Evolutionary conservation across 2,888 invertebrate species (phyloP), one percentile per base, ranked within the genome.

Genomic region (Eupithecia insigniata): DNA sequence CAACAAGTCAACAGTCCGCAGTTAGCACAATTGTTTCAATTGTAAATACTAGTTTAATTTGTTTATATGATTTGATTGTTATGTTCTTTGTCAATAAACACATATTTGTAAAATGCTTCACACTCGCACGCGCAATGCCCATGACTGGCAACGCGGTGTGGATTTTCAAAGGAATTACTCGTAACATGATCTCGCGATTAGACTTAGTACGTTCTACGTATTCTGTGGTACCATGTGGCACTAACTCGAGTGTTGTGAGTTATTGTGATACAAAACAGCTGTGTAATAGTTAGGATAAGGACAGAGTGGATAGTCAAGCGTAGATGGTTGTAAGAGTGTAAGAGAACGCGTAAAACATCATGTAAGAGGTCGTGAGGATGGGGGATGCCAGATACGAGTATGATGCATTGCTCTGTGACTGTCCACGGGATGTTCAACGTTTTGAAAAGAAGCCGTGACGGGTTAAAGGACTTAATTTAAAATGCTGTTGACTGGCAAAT

Each of bases 151-250:
- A 14, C 1, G 55, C 55, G 55, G 22, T 55, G 55, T 55, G 5
- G 36, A 12, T 77, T 77, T 76, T 67, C 73, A 75, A 78, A 75
- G 75, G 76, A 71, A 75, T 73, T 76, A 72, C 72, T 70, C 34
- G 76, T 75, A 79, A 80, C 75, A 70, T 70, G 80, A 80, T 78
- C 75, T 65, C 18, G 66, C 73, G 78, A 82, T 80, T 77, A 79
- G 67, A 78, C 77, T 62, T 62, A 67, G 67, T 72, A 61, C 69
- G 58, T 61, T 43, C 32, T 71, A 55, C 26, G 14, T 26, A 62
- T 22, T 34, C 61, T 34, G 34, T 62, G 61, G 32, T 7, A 30
- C 32, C 30, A 61, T 77, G 64, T 61, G 67, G 69, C 26, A 64
- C 64, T 64, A 16, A 34, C 64, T 64, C 64, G 22, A 64, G 64